Evolutionary conservation across 2,797 vertebrate genomes (phyloP).

Genomic region (Lacerta agilis): DNA sequence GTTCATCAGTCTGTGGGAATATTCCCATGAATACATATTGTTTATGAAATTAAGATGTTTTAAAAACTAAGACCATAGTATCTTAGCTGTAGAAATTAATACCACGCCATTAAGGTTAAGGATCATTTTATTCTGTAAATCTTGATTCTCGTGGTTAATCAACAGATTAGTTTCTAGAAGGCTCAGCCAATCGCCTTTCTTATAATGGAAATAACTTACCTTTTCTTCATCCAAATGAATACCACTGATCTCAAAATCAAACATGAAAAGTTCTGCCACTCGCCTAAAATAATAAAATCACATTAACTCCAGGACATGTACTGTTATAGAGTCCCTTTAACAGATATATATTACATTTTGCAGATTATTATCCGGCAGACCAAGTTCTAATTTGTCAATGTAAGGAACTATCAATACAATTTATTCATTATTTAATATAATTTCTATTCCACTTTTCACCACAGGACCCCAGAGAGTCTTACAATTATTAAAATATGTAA

Average conservation of each 20-base stretch:
- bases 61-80: neutral
- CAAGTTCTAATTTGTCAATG: neutral
- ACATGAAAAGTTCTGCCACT: conserved; percentile 97
- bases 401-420: neutral
- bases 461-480: too few relatives aligned
- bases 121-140: neutral
- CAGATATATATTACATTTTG: conserved; percentile 10
- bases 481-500: too few relatives aligned
- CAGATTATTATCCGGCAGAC: neutral
- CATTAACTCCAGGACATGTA: conserved; percentile 53
- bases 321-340: conserved; percentile 36
- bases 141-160: neutral
- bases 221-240: conserved; percentile 95
- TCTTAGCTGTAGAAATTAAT: neutral
- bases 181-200: conserved; percentile 5
- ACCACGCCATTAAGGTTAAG: neutral
- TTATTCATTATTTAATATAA: too few relatives aligned
- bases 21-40: neutral
- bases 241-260: conserved; percentile 99
- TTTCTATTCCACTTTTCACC: too few relatives aligned
- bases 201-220: conserved; percentile 77
- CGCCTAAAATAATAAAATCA: conserved; percentile 80
- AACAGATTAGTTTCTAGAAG: neutral
- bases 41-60: neutral
- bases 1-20: neutral